Conservation (phyloP, 2,888 invertebrate species). For the Nomada ferruginata region DNA sequence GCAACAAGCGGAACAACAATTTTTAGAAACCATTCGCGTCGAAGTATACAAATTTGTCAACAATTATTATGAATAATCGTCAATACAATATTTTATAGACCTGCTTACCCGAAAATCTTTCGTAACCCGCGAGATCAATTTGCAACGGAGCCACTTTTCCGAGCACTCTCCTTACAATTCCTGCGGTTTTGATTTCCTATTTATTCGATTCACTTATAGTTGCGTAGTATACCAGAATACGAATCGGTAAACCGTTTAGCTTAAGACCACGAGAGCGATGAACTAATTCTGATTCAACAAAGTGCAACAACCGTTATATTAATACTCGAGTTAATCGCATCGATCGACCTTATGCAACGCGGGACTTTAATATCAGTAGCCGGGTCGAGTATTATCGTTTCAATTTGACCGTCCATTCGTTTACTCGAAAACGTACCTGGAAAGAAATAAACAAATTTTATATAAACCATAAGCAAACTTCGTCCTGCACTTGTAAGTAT, state of each 20-base stretch:
- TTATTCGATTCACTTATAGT: slow-evolving; percentile 7
- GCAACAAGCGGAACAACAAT: background rate
- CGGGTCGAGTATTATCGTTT: background rate
- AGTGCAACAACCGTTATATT: slow-evolving; percentile 61
- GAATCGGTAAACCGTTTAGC: background rate
- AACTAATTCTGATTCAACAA: slow-evolving; percentile 53
- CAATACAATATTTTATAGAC: background rate
- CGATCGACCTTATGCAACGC: slow-evolving; percentile 41
- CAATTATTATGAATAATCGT: background rate
- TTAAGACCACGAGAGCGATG: slow-evolving; percentile 36
- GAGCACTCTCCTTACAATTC: background rate
- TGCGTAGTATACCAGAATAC: background rate
- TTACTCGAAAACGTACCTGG: no score
- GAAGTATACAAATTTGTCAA: background rate
- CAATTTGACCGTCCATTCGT: background rate
- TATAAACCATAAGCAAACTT: background rate
- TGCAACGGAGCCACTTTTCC: background rate
- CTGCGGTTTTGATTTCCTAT: slow-evolving; percentile 24
- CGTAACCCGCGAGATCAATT: background rate
- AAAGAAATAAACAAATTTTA: background rate
- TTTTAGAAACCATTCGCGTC: background rate
- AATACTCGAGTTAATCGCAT: slow-evolving; percentile 49
- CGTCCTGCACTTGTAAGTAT: no score
- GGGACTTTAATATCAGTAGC: slow-evolving; percentile 27
- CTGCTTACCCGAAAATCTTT: background rate